Conservation (phyloP, 1,140 invertebrate species). For the Oreohelix idahoensis region DNA sequence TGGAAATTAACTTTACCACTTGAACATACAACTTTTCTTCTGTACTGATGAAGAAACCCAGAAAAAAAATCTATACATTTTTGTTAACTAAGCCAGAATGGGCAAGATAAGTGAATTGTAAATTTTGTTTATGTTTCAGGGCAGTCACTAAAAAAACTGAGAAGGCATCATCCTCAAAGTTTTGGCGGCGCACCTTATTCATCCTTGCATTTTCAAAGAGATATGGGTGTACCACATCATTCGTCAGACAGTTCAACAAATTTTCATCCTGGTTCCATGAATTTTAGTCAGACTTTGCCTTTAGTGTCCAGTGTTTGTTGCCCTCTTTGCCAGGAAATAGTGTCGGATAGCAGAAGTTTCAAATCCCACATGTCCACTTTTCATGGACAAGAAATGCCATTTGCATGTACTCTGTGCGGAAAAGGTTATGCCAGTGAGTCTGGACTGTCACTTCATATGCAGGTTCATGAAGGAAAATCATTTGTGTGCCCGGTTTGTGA, state of each 20-base stretch:
- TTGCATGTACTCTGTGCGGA: conserved; percentile 20
- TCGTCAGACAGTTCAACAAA: conserved; percentile 2
- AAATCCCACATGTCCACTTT: conserved; percentile 15
- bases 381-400: conserved; percentile 25
- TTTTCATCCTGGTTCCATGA: neutral
- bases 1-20: too few species aligned
- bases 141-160: neutral
- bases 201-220: neutral
- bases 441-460: conserved; percentile 26
- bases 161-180: neutral
- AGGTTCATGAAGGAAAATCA: conserved; percentile 37
- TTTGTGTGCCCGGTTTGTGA: conserved; percentile 34
- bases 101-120: neutral
- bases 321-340: neutral
- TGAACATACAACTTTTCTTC: too few species aligned
- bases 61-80: too few species aligned
- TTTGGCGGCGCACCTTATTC: neutral
- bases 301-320: neutral
- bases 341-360: conserved; percentile 13
- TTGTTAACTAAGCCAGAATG: neutral
- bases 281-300: neutral
- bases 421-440: conserved; percentile 29
- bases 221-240: neutral
- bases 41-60: too few species aligned
- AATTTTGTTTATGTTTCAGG: conserved; percentile 28